Conservation (phyloP, 2,888 invertebrate genomes). For the Caenorhabditis panamensis region DNA sequence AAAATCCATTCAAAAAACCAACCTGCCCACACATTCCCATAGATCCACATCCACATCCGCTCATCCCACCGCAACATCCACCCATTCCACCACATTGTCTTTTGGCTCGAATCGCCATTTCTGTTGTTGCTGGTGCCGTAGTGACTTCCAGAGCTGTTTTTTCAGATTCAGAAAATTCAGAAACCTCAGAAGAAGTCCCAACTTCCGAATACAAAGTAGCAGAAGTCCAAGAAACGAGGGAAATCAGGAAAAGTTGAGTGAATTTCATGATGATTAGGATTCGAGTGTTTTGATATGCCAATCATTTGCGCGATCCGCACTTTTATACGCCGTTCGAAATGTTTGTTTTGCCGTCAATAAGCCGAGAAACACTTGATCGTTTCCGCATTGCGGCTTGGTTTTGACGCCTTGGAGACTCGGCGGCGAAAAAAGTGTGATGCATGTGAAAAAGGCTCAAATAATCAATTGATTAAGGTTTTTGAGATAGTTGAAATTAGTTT, state of each 20-base stretch:
- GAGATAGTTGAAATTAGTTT: too few species aligned
- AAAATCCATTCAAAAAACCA: neutral
- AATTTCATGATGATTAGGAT: neutral
- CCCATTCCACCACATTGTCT: conserved; percentile 70
- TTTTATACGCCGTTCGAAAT: neutral
- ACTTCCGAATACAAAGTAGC: neutral
- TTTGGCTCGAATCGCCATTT: conserved; percentile 66
- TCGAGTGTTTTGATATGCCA: too few species aligned
- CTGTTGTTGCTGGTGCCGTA: conserved; percentile 29
- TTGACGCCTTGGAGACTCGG: too few species aligned
- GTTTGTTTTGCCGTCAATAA: neutral
- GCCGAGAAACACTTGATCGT: neutral
- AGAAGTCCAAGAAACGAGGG: neutral
- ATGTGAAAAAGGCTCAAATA: neutral
- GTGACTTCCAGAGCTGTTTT: too few species aligned
- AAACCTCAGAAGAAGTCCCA: neutral
- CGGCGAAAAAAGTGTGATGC: too few species aligned
- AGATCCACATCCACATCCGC: conserved; percentile 55
- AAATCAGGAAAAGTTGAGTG: neutral
- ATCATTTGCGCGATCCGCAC: neutral
- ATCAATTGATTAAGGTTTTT: too few species aligned
- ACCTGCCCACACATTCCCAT: conserved; percentile 65
- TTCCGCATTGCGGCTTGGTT: neutral
- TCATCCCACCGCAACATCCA: conserved; percentile 67
- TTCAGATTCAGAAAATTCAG: too few species aligned